phyloP scores from a whole-genome alignment of 2,888 invertebrate species.

The Seira ritae region DNA sequence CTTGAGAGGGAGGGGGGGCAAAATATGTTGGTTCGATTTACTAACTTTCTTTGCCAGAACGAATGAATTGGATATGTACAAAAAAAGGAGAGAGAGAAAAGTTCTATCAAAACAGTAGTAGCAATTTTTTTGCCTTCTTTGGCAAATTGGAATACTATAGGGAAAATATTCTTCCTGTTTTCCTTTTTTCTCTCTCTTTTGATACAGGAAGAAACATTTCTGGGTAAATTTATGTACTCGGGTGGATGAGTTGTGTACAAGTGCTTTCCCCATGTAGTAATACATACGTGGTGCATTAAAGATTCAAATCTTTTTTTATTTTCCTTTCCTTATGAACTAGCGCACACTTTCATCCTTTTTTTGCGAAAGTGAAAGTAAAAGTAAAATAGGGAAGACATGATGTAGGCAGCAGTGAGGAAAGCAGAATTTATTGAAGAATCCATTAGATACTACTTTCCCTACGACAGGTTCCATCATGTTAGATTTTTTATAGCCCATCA shows the following conservation, averaged over 20 bases:
- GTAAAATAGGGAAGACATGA: no score
- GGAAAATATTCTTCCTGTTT: constrained; percentile 57
- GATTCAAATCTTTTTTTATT: no score
- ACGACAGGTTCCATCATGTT: constrained; percentile 59
- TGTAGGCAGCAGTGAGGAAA: constrained; percentile 2
- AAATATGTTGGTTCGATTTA: constrained; percentile 36
- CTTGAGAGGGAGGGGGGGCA: no score
- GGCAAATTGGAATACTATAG: constrained; percentile 37
- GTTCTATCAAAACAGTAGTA: no score
- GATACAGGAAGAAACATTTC: constrained; percentile 46
- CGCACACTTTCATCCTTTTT: no score
- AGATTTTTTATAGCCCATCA: constrained; percentile 57
- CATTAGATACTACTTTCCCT: constrained; percentile 44
- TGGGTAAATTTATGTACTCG: constrained; percentile 40
- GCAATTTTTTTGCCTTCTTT: constrained; percentile 1
- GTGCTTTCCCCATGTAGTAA: neutral
- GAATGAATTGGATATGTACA: no score
- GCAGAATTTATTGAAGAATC: constrained; percentile 38
- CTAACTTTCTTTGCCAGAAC: no score
- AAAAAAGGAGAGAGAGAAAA: no score
- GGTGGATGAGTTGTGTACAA: constrained; percentile 20
- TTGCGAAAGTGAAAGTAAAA: constrained; percentile 25
- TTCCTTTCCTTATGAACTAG: no score
- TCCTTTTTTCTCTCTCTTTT: constrained; percentile 20
- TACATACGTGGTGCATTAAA: no score